Conservation (phyloP, 2,888 invertebrate genomes). For the Abscondita cerata region DNA sequence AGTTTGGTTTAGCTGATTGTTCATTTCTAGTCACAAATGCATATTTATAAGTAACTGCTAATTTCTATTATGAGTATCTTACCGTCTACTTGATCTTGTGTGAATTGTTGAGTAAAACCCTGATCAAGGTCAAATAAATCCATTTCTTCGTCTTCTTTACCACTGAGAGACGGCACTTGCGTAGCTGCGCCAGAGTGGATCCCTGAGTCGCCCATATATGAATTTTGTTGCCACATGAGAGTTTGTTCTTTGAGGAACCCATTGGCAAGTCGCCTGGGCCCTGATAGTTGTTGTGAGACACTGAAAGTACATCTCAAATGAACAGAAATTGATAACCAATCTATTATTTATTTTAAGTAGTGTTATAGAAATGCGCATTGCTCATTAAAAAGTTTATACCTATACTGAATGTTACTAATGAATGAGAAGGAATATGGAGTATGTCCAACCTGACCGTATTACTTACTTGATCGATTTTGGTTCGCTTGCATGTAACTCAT, state of each 20-base stretch:
- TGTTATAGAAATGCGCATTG: too few species aligned
- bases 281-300: conserved; percentile 86
- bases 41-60: too few species aligned
- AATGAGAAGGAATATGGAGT: too few species aligned
- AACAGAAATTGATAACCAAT: too few species aligned
- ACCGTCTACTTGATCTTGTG: conserved; percentile 95
- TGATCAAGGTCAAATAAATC: conserved; percentile 90
- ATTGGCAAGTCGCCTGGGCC: conserved; percentile 80
- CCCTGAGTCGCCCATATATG: conserved; percentile 92
- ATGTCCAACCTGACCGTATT: too few species aligned
- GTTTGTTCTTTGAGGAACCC: conserved; percentile 87
- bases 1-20: conserved; percentile 94
- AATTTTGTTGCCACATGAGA: conserved; percentile 94
- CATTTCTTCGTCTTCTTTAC: conserved; percentile 95
- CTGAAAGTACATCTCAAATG: too few species aligned
- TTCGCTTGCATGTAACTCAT: conserved; percentile 88
- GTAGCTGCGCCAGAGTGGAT: conserved; percentile 96
- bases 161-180: conserved; percentile 91
- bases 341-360: too few species aligned
- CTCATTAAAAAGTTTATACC: too few species aligned
- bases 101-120: conserved; percentile 88
- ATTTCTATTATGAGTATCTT: too few species aligned
- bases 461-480: conserved; percentile 86
- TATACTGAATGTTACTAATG: too few species aligned
- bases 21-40: conserved; percentile 92